Percentiles rank a stretch among this genome's conserved stretches.
Evolutionary conservation across 2,888 invertebrate genomes (phyloP).

Genomic region (Lacanobia wlatinum): DNA sequence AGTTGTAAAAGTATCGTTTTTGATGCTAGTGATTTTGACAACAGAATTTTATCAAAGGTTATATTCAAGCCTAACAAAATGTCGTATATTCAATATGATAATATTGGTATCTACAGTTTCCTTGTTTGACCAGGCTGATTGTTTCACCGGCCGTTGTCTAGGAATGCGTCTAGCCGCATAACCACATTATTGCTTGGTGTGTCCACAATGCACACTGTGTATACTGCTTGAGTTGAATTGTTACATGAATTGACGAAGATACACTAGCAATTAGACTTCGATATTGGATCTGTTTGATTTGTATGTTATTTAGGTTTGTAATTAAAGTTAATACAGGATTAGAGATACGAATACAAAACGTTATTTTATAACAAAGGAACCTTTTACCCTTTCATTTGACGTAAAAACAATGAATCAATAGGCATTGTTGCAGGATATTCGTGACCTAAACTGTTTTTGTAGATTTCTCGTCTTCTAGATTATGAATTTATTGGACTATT

Average conservation of each 20-base stretch:
- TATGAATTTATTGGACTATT: too few relatives aligned
- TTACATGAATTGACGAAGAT: not conserved
- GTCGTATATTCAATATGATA: not conserved
- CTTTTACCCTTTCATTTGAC: too few relatives aligned
- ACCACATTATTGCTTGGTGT: slow-evolving; percentile 15
- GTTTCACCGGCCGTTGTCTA: slow-evolving; percentile 19
- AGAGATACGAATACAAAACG: too few relatives aligned
- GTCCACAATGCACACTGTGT: slow-evolving; percentile 17
- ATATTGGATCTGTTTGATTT: not conserved
- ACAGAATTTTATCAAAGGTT: too few relatives aligned
- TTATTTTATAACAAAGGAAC: too few relatives aligned
- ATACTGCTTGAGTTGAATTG: not conserved
- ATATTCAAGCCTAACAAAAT: not conserved
- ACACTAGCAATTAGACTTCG: slow-evolving; percentile 7
- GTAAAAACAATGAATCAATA: too few relatives aligned
- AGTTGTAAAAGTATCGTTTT: not conserved
- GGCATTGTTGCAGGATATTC: too few relatives aligned
- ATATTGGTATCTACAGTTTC: not conserved
- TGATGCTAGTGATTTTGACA: not conserved
- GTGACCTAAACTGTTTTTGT: too few relatives aligned
- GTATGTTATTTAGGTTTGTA: not conserved
- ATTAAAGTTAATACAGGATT: too few relatives aligned
- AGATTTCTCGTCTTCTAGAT: too few relatives aligned
- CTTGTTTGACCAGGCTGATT: slow-evolving; percentile 15
- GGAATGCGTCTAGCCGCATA: slow-evolving; percentile 18